phyloP scores from a whole-genome alignment of 2,888 invertebrate genomes.

The Holacanthella duospinosa region DNA sequence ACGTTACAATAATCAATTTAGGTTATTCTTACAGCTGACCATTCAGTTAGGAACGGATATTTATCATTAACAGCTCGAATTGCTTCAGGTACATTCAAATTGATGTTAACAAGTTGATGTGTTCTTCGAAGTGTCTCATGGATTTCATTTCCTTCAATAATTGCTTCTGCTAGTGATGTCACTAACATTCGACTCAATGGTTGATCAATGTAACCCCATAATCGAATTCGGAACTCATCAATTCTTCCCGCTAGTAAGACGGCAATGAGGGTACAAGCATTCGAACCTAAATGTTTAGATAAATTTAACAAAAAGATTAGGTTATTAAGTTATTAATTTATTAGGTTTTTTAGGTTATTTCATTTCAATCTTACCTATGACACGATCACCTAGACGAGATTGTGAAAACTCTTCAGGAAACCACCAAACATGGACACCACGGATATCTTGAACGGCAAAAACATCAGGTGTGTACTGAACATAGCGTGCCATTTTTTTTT shows the following conservation, averaged over 20 bases:
- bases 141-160: slow-evolving; percentile 36
- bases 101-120: slow-evolving; percentile 24
- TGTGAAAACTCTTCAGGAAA: slow-evolving; percentile 34
- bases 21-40: slow-evolving; percentile 22
- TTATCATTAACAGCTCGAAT: slow-evolving; percentile 24
- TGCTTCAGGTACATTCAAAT: slow-evolving; percentile 34
- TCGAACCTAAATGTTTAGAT: slow-evolving; percentile 32
- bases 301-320: slow-evolving; percentile 5
- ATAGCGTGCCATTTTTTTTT: slow-evolving; percentile 28
- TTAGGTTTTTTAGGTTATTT: too few species aligned
- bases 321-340: not conserved
- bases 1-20: too few species aligned
- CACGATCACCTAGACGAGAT: slow-evolving; percentile 32
- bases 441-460: slow-evolving; percentile 19
- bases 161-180: slow-evolving; percentile 31
- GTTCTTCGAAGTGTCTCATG: slow-evolving; percentile 25
- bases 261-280: slow-evolving; percentile 34
- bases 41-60: slow-evolving; percentile 29
- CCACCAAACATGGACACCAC: slow-evolving; percentile 28
- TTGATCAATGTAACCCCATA: slow-evolving; percentile 32
- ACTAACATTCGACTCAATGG: slow-evolving; percentile 32
- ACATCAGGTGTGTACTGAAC: slow-evolving; percentile 34
- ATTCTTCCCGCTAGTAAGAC: slow-evolving; percentile 25
- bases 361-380: slow-evolving; percentile 20
- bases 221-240: slow-evolving; percentile 27